Evolutionary conservation across 92 coral and sea anemone species (phyloP), one percentile per base, ranked within the genome.

Genomic region (Pocillopora grandis): DNA sequence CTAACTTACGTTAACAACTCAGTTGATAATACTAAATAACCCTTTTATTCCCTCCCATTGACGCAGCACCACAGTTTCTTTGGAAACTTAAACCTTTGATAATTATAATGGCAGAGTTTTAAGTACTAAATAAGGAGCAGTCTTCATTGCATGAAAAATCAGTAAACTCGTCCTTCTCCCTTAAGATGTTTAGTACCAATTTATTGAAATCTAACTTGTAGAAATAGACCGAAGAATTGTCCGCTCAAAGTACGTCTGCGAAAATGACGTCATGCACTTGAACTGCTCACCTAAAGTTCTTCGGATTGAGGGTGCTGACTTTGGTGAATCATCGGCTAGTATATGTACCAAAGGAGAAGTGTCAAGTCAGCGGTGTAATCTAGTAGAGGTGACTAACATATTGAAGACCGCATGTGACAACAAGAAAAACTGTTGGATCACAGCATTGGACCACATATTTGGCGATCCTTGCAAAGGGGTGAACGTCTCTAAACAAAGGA

Each of bases 391-490:
- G 62, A 84, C 82, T 17, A n/a, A 58, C 9, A 20, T 12, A 15
- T 42, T 84, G 55, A 84, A 66, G 74, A 27, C 59, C 12, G 10
- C 16, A 66, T 84, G 88, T 37, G 83, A 76, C 42, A 37, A 66
- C 42, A 76, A 76, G 27, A 12, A 20, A 23, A 37, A 8, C 48
- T 84, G 88, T 57, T 13, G 20, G 42, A 66, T 84, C 12, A 6
- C 9, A 56, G 88, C 70, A 5, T 10, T 37, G 61, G 65, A 59
- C 1, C 12, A 35, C 70, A 84, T 37, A 18, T 84, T 84, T 70
- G 77, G 88, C 42, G 65, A 84, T 58, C 88, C 81, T 20, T 84
- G 88, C 19, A 62, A 23, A 17, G 83, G 83, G 1, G 1, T 65
- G 13, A 66, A 55, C 60, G 52, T 42, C 52, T 42, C 52, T 42